A percentile compares a stretch with the other conserved stretches of the same genome.
Conservation (phyloP, 2,113 vertebrate genomes). For the Chitala chitala region DNA sequence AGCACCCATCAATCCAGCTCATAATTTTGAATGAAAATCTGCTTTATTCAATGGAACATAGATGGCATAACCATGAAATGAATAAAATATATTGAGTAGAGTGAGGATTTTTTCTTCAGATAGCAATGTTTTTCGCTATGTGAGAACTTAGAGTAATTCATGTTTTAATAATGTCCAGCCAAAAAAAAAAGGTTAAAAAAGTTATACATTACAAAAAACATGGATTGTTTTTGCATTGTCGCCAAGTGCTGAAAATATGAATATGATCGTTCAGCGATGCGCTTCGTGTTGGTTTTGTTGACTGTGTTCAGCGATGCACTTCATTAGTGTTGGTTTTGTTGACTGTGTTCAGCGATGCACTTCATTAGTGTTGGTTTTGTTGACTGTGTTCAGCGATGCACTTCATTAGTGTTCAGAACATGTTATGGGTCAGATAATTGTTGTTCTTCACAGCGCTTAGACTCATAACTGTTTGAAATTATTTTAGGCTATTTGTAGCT, state of each 20-base stretch:
- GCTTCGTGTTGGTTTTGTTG: no score
- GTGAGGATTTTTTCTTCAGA: background rate
- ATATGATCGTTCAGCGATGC: background rate
- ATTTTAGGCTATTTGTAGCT: background rate
- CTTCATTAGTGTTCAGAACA: background rate
- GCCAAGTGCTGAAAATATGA: background rate
- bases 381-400: background rate
- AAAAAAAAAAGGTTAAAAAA: no score
- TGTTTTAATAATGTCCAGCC: no score
- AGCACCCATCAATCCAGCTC: background rate
- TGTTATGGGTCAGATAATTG: background rate
- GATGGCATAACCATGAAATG: constrained; percentile 3
- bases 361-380: background rate
- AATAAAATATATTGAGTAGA: constrained; percentile 3
- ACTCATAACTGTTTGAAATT: background rate
- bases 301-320: no score
- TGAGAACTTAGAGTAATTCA: no score
- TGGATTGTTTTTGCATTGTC: background rate
- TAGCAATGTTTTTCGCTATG: background rate
- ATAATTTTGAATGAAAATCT: constrained; percentile 7
- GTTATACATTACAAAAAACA: background rate
- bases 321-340: no score
- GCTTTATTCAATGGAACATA: background rate
- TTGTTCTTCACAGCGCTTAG: background rate
- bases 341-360: no score